Evolutionary conservation across 1,140 invertebrate species (phyloP).

Genomic region (Megathymus violae): DNA sequence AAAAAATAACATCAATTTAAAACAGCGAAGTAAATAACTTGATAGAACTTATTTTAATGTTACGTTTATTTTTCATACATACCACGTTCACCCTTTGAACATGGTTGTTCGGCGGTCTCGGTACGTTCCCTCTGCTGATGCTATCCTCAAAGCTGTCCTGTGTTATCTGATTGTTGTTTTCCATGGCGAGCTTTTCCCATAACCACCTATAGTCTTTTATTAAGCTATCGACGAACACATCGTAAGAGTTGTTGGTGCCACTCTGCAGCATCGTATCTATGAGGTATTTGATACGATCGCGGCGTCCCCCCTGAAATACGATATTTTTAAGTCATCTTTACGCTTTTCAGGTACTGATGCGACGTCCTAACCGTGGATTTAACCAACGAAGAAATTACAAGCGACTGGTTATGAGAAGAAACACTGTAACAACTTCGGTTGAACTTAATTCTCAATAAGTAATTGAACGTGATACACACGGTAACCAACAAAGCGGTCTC

Average conservation of each 20-base stretch:
- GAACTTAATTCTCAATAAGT: too few species aligned
- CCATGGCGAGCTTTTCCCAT: constrained; percentile 71
- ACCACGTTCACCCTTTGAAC: constrained; percentile 77
- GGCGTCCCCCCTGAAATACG: constrained; percentile 58
- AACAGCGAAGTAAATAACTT: too few species aligned
- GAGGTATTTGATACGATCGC: constrained; percentile 63
- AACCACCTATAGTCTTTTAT: constrained; percentile 82
- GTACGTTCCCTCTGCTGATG: constrained; percentile 82
- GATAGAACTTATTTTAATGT: too few species aligned
- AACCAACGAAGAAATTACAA: too few species aligned
- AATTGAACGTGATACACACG: too few species aligned
- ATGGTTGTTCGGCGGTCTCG: constrained; percentile 79
- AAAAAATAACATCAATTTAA: too few species aligned
- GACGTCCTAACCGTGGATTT: too few species aligned
- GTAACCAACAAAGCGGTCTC: too few species aligned
- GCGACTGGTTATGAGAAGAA: too few species aligned
- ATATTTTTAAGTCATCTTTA: too few species aligned
- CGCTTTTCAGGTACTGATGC: too few species aligned
- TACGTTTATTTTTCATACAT: constrained; percentile 39
- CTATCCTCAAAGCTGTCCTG: constrained; percentile 75
- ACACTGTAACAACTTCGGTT: too few species aligned
- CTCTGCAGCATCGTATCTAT: constrained; percentile 66
- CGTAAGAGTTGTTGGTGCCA: constrained; percentile 63
- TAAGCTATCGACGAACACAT: constrained; percentile 78
- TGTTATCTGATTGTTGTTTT: constrained; percentile 58